A percentile compares a stretch with the other conserved stretches of the same genome.
Conservation (phyloP, 2,797 vertebrate species). For the Staurois parvus region DNA sequence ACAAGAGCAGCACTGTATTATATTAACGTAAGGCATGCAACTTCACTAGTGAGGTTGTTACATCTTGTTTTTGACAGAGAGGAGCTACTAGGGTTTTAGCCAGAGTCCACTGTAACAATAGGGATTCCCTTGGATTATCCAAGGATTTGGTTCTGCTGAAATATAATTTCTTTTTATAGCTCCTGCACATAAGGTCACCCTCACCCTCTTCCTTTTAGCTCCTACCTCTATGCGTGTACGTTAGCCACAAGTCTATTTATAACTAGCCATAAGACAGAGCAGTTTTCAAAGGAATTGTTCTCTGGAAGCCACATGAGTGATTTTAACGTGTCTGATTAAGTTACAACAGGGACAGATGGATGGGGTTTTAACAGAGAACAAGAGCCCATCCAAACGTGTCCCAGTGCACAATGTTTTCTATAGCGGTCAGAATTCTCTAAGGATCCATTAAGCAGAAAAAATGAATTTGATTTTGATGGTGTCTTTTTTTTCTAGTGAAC, state of each 20-base stretch:
- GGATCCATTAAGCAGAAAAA: constrained; percentile 48
- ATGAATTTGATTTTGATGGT: neutral
- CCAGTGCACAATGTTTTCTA: constrained; percentile 53
- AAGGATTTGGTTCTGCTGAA: constrained; percentile 49
- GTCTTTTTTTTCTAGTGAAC: neutral
- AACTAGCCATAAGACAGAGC: constrained; percentile 41
- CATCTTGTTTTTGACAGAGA: constrained; percentile 21
- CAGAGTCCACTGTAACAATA: constrained; percentile 49
- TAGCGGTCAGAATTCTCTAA: constrained; percentile 61
- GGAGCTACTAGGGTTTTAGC: constrained; percentile 25
- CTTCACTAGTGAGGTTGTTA: constrained; percentile 3
- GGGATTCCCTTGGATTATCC: constrained; percentile 60
- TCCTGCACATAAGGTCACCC: constrained; percentile 13
- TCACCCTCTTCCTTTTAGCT: constrained; percentile 39
- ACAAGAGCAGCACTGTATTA: neutral
- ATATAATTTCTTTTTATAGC: constrained; percentile 62
- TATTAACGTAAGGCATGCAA: neutral
- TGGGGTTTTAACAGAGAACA: constrained; percentile 55
- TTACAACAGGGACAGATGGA: constrained; percentile 60
- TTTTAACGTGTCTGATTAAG: constrained; percentile 66
- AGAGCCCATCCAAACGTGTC: constrained; percentile 53
- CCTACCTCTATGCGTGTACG: constrained; percentile 20
- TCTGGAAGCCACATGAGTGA: constrained; percentile 42
- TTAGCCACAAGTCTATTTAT: constrained; percentile 45
- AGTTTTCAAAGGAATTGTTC: constrained; percentile 48